Evolutionary conservation across 1,140 invertebrate species (phyloP).

Genomic region (Cepaea nemoralis): DNA sequence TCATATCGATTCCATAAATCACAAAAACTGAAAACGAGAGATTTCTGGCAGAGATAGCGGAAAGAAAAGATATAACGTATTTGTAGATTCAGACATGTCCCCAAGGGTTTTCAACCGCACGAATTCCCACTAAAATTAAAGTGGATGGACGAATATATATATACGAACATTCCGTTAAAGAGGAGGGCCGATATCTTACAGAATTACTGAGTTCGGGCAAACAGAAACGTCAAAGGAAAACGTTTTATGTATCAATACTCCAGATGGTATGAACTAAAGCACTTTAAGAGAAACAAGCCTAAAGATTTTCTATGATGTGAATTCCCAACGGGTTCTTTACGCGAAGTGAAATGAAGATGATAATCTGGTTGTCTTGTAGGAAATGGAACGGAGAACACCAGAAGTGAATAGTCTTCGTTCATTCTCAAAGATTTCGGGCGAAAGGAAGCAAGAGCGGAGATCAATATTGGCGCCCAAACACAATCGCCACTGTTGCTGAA

Average conservation of each 20-base stretch:
- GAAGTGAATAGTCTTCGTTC: too few relatives aligned
- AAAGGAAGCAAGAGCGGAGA: too few relatives aligned
- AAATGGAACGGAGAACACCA: too few relatives aligned
- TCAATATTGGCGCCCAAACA: too few relatives aligned
- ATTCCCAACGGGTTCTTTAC: background rate
- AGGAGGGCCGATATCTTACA: too few relatives aligned
- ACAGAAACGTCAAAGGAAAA: background rate
- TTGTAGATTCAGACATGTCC: background rate
- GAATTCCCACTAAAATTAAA: background rate
- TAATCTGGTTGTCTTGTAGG: too few relatives aligned
- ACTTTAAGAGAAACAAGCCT: background rate
- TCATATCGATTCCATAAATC: background rate
- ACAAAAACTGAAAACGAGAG: background rate
- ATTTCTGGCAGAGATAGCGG: background rate
- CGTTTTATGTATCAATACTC: background rate
- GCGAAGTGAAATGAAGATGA: background rate
- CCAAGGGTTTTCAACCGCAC: background rate
- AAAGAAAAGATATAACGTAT: background rate
- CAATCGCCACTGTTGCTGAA: too few relatives aligned
- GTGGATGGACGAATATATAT: background rate
- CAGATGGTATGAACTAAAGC: background rate
- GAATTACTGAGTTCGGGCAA: background rate
- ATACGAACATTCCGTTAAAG: too few relatives aligned
- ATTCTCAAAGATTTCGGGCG: too few relatives aligned
- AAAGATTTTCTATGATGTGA: background rate